Evolutionary conservation across 2,113 vertebrate genomes (phyloP).

Genomic region (Cromileptes altivelis): DNA sequence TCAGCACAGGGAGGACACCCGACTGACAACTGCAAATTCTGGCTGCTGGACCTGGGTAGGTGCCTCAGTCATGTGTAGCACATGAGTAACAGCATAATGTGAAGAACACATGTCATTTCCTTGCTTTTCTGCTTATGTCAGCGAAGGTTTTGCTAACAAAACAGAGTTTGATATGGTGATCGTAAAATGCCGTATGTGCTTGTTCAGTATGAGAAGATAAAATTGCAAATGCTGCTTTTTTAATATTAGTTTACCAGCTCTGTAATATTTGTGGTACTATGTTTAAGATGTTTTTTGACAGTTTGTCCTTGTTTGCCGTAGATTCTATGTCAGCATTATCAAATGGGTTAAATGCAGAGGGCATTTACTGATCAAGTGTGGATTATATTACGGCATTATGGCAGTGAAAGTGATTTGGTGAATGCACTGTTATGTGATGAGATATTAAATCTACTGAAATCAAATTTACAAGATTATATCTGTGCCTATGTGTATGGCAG

Average conservation of each 20-base stretch:
- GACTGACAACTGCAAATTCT: conserved; percentile 92
- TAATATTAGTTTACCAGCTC: neutral
- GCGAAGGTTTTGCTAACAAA: neutral
- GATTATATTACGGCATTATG: conserved; percentile 56
- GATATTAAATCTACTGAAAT: conserved; percentile 56
- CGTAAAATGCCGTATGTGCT: neutral
- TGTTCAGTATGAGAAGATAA: neutral
- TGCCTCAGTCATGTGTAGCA: conserved; percentile 57
- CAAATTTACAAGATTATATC: conserved; percentile 47
- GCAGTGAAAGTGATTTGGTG: conserved; percentile 59
- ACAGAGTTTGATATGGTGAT: neutral
- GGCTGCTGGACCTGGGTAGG: conserved; percentile 98
- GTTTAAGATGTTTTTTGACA: neutral
- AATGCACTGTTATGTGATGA: conserved; percentile 59
- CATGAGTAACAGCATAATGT: neutral
- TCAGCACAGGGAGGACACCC: conserved; percentile 82
- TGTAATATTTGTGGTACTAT: neutral
- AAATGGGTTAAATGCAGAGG: neutral
- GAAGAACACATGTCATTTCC: neutral
- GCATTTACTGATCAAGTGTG: conserved; percentile 39
- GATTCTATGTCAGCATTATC: conserved; percentile 5
- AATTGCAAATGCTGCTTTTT: neutral
- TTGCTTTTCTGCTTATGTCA: neutral
- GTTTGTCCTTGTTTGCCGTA: conserved; percentile 9
- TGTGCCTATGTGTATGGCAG: neutral